Conservation (phyloP, 2,797 vertebrate genomes). For the Cyprinella venusta region DNA sequence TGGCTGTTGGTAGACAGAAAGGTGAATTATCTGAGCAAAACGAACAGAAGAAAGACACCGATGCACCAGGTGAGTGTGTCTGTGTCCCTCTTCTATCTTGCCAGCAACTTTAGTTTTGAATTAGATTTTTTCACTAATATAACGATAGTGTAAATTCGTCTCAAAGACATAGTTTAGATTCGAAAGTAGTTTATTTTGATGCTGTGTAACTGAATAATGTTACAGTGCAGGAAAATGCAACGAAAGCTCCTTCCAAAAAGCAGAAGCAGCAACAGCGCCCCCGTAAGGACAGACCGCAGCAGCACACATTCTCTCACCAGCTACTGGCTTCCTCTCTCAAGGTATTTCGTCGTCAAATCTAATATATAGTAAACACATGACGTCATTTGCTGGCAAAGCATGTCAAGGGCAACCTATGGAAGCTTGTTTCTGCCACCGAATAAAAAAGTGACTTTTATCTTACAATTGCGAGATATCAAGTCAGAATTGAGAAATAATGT, state of each 20-base stretch:
- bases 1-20: slow-evolving; percentile 52
- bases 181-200: not conserved
- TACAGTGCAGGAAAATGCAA: slow-evolving; percentile 70
- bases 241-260: slow-evolving; percentile 77
- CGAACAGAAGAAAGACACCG: slow-evolving; percentile 19
- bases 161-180: not conserved
- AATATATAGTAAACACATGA: not conserved
- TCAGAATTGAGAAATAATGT: no score
- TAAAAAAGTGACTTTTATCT: no score
- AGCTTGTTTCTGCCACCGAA: no score
- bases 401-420: not conserved
- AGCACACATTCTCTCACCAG: slow-evolving; percentile 85
- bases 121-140: not conserved
- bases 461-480: no score
- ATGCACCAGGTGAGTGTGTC: slow-evolving; percentile 33
- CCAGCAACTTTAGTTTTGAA: not conserved
- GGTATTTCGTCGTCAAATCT: slow-evolving; percentile 71
- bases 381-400: not conserved
- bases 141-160: not conserved
- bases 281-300: slow-evolving; percentile 83
- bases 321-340: slow-evolving; percentile 88
- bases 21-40: slow-evolving; percentile 34
- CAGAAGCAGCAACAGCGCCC: slow-evolving; percentile 80
- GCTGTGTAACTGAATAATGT: not conserved
- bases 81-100: not conserved